A percentile compares a stretch with the other conserved stretches of the same genome.
phyloP scores from a whole-genome alignment of 2,113 vertebrate genomes.

The Sitta europaea region DNA sequence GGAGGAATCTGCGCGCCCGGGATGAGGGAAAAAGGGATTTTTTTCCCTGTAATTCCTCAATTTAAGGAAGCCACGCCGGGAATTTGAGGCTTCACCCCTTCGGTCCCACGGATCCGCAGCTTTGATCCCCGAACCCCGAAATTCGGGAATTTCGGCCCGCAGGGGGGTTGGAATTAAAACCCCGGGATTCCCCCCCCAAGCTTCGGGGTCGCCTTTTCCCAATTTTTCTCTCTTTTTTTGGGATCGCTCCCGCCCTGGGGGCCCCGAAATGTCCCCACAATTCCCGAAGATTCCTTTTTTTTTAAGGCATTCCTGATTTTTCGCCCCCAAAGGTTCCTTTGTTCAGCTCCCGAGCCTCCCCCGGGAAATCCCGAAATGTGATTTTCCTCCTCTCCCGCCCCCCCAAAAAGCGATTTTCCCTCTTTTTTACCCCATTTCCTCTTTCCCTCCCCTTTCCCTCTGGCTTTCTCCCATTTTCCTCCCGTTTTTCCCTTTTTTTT shows the following conservation, averaged over 20 bases:
- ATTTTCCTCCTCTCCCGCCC: not conserved
- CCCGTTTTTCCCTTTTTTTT: too few species aligned
- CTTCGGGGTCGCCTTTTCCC: too few species aligned
- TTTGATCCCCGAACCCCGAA: too few species aligned
- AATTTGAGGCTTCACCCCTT: accelerated
- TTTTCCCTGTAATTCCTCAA: not conserved
- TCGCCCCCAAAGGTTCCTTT: not conserved
- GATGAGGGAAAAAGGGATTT: not conserved
- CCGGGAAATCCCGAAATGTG: not conserved
- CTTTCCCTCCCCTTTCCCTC: accelerated
- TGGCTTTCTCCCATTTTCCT: accelerated
- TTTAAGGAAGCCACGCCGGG: not conserved
- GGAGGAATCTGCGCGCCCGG: not conserved
- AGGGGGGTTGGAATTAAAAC: too few species aligned
- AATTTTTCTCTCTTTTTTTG: not conserved
- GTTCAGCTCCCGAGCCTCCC: not conserved
- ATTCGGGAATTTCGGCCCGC: too few species aligned
- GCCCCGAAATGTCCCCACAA: too few species aligned
- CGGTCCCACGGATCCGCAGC: too few species aligned
- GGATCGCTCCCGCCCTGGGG: too few species aligned
- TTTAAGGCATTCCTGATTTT: not conserved
- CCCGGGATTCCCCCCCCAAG: too few species aligned
- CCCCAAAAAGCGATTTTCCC: not conserved
- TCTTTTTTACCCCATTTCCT: not conserved
- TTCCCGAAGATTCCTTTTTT: too few species aligned